Evolutionary conservation across 2,113 vertebrate genomes (phyloP).

Genomic region (Trematocara zebra): DNA sequence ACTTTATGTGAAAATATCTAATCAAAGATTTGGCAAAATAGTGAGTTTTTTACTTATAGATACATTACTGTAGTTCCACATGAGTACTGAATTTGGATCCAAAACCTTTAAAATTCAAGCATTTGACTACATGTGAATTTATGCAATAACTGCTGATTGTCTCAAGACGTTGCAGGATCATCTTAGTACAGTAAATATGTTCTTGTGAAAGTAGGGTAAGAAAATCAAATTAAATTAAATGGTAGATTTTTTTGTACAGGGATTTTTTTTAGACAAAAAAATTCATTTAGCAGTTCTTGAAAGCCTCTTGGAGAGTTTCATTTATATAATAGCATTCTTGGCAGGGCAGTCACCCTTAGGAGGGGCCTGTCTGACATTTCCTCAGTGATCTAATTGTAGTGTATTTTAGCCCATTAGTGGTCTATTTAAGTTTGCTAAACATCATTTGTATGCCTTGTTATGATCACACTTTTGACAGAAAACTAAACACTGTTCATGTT

Average conservation of each 20-base stretch:
- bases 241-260: not conserved
- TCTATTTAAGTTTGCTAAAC: conserved; percentile 16
- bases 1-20: not conserved
- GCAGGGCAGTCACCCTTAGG: conserved; percentile 8
- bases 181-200: not conserved
- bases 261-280: not conserved
- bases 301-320: conserved; percentile 30
- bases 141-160: not conserved
- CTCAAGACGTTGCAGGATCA: not conserved
- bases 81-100: not conserved
- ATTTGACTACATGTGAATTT: not conserved
- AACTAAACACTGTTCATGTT: not conserved
- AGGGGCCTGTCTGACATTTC: conserved; percentile 11
- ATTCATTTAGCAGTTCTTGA: conserved; percentile 26
- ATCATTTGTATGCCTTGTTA: not conserved
- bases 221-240: not conserved
- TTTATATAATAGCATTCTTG: conserved; percentile 57
- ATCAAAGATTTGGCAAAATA: not conserved
- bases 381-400: conserved; percentile 38
- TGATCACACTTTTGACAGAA: not conserved
- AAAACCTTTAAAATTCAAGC: not conserved
- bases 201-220: not conserved
- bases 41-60: not conserved
- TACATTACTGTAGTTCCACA: not conserved
- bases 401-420: conserved; percentile 20